These are phyloP conservation scores for Andrena cerasifolii DNA, from an alignment of 1,140 invertebrate genomes.

Conservation along the genomic window DNA sequence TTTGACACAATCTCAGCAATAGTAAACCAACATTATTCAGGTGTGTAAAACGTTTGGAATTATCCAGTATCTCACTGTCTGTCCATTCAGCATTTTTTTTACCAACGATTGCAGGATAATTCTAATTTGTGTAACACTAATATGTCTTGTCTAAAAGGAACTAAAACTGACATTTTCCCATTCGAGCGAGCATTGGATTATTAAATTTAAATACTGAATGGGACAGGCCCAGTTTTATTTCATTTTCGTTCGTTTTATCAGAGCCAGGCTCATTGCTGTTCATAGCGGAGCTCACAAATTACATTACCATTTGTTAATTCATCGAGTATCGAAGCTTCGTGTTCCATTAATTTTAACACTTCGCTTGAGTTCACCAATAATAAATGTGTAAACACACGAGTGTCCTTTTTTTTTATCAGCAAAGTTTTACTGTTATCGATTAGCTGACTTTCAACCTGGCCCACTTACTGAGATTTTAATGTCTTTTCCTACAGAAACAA, in stretches of 20 bases:
- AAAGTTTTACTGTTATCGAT: neutral
- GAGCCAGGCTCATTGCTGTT: neutral
- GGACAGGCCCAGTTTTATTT: constrained; percentile 73
- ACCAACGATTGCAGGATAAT: neutral
- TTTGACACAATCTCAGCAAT: constrained; percentile 82
- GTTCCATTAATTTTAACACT: constrained; percentile 6
- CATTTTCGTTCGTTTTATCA: constrained; percentile 40
- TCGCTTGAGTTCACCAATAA: neutral
- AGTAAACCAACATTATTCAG: constrained; percentile 85
- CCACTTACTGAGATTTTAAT: neutral
- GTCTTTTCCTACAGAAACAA: constrained; percentile 78
- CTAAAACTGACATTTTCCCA: neutral
- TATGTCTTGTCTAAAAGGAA: neutral
- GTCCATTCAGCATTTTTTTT: constrained; percentile 79
- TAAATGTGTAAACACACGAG: neutral
- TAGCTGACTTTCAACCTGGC: neutral
- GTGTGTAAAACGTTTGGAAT: constrained; percentile 81
- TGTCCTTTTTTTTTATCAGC: too few species aligned
- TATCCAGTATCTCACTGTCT: constrained; percentile 68
- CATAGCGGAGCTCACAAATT: neutral
- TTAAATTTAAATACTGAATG: constrained; percentile 78
- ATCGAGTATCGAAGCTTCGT: neutral
- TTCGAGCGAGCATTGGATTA: neutral
- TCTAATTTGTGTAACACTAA: neutral
- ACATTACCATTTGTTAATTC: neutral